phyloP scores from a whole-genome alignment of 2,888 invertebrate species.

The Ormyrus rosae region DNA sequence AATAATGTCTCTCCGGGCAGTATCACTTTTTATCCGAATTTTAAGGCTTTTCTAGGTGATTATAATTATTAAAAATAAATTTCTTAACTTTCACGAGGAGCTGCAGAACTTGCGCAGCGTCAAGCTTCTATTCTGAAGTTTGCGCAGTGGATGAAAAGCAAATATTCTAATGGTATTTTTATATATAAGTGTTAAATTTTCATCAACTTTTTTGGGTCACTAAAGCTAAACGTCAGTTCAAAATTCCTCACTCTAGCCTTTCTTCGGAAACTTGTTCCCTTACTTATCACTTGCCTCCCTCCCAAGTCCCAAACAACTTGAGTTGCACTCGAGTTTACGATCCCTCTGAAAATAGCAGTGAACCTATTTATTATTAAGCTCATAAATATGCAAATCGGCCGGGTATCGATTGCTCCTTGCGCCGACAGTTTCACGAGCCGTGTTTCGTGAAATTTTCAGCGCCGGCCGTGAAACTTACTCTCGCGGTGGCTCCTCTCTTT shows the following conservation, averaged over 20 bases:
- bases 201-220: slow-evolving; percentile 25
- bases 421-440: slow-evolving; percentile 50
- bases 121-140: too few species aligned
- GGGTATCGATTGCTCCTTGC: slow-evolving; percentile 58
- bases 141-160: too few species aligned
- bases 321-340: slow-evolving; percentile 37
- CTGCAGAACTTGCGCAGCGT: too few species aligned
- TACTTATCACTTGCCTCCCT: slow-evolving; percentile 21
- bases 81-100: too few species aligned
- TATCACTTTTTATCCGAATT: too few species aligned
- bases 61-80: too few species aligned
- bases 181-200: too few species aligned
- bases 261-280: not conserved
- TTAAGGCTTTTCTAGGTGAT: too few species aligned
- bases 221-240: slow-evolving; percentile 23
- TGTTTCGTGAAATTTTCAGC: slow-evolving; percentile 62
- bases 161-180: too few species aligned
- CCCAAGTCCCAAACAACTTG: not conserved
- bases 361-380: slow-evolving; percentile 64
- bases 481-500: slow-evolving; percentile 9
- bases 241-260: too few species aligned
- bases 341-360: slow-evolving; percentile 13
- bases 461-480: slow-evolving; percentile 57
- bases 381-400: slow-evolving; percentile 62
- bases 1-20: too few species aligned